Evolutionary conservation across 2,797 vertebrate genomes (phyloP).

Genomic region (Eleutherodactylus coqui): DNA sequence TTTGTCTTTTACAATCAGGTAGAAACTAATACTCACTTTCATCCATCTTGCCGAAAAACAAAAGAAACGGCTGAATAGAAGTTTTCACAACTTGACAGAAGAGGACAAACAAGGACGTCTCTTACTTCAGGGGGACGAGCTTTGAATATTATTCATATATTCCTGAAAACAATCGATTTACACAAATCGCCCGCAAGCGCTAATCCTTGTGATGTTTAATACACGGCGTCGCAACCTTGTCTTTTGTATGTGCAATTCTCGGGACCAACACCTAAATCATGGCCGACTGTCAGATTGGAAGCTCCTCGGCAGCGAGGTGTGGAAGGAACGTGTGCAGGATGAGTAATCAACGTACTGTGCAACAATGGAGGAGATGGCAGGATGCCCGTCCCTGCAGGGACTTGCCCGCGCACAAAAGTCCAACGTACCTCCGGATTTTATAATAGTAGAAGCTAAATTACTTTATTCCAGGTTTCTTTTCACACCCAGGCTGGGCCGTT

Average conservation of each 20-base stretch:
- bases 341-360: slow-evolving; percentile 54
- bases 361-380: slow-evolving; percentile 46
- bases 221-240: neutral
- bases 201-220: neutral
- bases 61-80: neutral
- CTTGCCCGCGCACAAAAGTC: slow-evolving; percentile 34
- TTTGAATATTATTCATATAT: neutral
- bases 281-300: neutral
- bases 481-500: slow-evolving; percentile 32
- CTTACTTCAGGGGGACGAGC: neutral
- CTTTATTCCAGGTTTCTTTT: neutral
- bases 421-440: slow-evolving; percentile 25
- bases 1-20: neutral
- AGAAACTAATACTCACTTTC: neutral
- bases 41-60: neutral
- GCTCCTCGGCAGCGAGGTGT: slow-evolving; percentile 35
- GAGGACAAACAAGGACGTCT: neutral
- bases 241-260: slow-evolving; percentile 6
- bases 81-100: neutral
- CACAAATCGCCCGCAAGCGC: neutral
- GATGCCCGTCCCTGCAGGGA: slow-evolving; percentile 39
- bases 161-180: neutral
- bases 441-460: slow-evolving; percentile 26
- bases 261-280: neutral
- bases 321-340: slow-evolving; percentile 27